Percentiles rank a stretch among this genome's conserved stretches.
These are phyloP conservation scores for Equus przewalskii DNA, from an alignment of 2,113 vertebrate species.

Conservation along the genomic window DNA sequence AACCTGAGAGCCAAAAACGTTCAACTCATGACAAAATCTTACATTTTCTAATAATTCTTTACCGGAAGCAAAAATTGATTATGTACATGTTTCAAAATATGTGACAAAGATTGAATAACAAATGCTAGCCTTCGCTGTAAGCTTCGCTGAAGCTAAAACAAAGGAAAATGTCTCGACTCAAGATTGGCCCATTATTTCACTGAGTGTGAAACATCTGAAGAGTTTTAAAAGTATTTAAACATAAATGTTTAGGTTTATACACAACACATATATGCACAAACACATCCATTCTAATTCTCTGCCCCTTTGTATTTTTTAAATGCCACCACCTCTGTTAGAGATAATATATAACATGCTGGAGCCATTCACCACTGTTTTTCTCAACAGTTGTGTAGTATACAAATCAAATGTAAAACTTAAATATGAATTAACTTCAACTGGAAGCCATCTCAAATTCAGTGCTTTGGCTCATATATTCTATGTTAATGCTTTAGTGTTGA, in stretches of 20 bases:
- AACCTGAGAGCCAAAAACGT: slow-evolving; percentile 58
- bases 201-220: slow-evolving; percentile 30
- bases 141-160: background rate
- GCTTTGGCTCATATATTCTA: slow-evolving; percentile 40
- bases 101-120: slow-evolving; percentile 34
- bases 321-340: slow-evolving; percentile 62
- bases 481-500: slow-evolving; percentile 46
- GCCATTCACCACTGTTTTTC: slow-evolving; percentile 56
- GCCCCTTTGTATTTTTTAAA: slow-evolving; percentile 55
- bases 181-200: slow-evolving; percentile 2
- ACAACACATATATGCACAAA: slow-evolving; percentile 29
- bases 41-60: slow-evolving; percentile 57
- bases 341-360: slow-evolving; percentile 46
- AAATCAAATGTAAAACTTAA: slow-evolving; percentile 65
- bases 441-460: slow-evolving; percentile 10
- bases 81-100: background rate
- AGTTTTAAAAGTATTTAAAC: slow-evolving; percentile 42
- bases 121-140: background rate
- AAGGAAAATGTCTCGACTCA: slow-evolving; percentile 5
- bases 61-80: slow-evolving; percentile 30
- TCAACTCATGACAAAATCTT: slow-evolving; percentile 39
- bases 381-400: background rate
- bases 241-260: slow-evolving; percentile 32
- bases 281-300: slow-evolving; percentile 54
- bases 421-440: slow-evolving; percentile 5